A percentile compares a stretch with the other conserved stretches of the same genome.
Conservation (phyloP, 2,797 vertebrate species). For the Oryzias dopingdopingensis region DNA sequence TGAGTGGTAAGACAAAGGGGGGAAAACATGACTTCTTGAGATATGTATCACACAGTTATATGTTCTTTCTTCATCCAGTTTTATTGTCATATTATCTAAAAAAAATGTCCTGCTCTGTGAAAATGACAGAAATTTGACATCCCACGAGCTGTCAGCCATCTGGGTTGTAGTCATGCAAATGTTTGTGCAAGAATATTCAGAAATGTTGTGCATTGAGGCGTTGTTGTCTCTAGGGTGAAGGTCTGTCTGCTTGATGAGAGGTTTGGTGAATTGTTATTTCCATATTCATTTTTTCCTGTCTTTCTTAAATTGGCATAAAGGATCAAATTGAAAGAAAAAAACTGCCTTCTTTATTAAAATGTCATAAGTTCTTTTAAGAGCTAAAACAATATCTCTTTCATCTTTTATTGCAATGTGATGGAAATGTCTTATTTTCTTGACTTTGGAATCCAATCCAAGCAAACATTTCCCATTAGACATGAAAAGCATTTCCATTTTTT, state of each 20-base stretch:
- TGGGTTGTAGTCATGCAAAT: slow-evolving; percentile 43
- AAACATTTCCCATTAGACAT: not conserved
- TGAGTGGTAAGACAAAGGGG: slow-evolving; percentile 1
- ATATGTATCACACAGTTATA: slow-evolving; percentile 56
- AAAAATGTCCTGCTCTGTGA: slow-evolving; percentile 47
- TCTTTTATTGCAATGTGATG: slow-evolving; percentile 7
- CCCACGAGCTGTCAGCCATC: slow-evolving; percentile 64
- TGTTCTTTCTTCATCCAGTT: slow-evolving; percentile 41
- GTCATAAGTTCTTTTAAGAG: slow-evolving; percentile 15
- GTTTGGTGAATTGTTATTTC: slow-evolving; percentile 41
- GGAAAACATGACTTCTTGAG: slow-evolving; percentile 24
- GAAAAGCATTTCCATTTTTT: too few species aligned
- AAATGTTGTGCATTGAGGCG: slow-evolving; percentile 37
- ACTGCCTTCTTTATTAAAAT: slow-evolving; percentile 21
- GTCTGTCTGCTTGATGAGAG: slow-evolving; percentile 61
- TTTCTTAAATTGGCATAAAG: slow-evolving; percentile 9
- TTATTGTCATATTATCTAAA: slow-evolving; percentile 55
- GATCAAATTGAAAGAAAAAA: slow-evolving; percentile 15
- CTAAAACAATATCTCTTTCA: slow-evolving; percentile 28
- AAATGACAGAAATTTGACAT: slow-evolving; percentile 59
- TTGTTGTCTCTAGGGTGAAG: slow-evolving; percentile 48
- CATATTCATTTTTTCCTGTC: slow-evolving; percentile 20
- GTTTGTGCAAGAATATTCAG: slow-evolving; percentile 23
- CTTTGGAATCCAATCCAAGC: slow-evolving; percentile 24
- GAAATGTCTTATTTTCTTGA: not conserved